A percentile compares a stretch with the other conserved stretches of the same genome.
Evolutionary conservation across 2,113 vertebrate species (phyloP).

Genomic region (Choloepus hoffmanni): DNA sequence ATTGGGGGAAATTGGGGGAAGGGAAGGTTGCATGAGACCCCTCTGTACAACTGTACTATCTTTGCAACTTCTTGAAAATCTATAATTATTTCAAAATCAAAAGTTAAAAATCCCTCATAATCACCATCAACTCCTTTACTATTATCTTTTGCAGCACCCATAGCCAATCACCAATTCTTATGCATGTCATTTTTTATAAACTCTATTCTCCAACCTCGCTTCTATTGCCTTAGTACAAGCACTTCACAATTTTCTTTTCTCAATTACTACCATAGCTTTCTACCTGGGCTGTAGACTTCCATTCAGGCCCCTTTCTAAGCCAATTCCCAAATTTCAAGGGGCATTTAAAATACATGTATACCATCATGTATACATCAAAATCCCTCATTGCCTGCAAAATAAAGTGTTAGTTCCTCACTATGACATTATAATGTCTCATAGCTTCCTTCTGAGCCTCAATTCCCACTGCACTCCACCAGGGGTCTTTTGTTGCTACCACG

Average conservation of each 20-base stretch:
- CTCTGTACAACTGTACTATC: neutral
- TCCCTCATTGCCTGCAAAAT: neutral
- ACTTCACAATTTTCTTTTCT: neutral
- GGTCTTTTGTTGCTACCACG: neutral
- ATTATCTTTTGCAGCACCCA: neutral
- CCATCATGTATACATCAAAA: neutral
- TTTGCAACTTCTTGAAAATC: neutral
- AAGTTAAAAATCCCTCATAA: neutral
- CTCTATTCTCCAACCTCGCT: neutral
- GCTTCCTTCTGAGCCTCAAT: neutral
- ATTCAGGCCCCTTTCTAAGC: neutral
- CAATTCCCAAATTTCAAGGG: neutral
- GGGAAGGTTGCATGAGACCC: neutral
- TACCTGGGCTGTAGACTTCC: neutral
- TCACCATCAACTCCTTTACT: neutral
- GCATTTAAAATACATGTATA: neutral
- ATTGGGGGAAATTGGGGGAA: neutral
- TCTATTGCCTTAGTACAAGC: neutral
- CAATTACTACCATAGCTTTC: neutral
- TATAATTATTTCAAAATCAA: neutral
- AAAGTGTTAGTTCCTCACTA: neutral
- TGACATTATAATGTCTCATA: neutral
- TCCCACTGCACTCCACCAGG: neutral
- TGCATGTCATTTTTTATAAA: neutral
- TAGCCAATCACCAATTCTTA: neutral